Conservation (phyloP, 2,888 invertebrate species). For the Elysia crispata region DNA sequence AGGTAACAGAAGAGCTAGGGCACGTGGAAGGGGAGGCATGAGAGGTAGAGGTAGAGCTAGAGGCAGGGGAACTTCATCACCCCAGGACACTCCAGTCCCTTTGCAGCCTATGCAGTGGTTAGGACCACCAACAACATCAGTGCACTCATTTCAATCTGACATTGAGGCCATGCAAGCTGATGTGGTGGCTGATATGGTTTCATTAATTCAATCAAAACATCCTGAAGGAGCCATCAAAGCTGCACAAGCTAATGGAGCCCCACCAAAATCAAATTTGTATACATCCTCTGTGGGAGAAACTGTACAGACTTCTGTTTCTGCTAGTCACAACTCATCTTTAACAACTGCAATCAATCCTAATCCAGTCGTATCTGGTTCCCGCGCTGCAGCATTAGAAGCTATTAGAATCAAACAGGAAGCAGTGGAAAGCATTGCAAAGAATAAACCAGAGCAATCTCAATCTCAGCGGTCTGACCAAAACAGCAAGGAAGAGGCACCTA, state of each 20-base stretch:
- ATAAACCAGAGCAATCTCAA: not conserved
- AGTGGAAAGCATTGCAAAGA: slow-evolving; percentile 28
- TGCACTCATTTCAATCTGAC: slow-evolving; percentile 42
- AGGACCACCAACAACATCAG: not conserved
- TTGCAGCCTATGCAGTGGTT: slow-evolving; percentile 37
- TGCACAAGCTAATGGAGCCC: not conserved
- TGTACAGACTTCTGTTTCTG: not conserved
- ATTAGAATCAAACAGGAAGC: slow-evolving; percentile 39
- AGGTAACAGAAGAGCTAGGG: no score
- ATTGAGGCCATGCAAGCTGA: slow-evolving; percentile 47
- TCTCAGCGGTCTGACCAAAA: not conserved
- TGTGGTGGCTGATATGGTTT: not conserved
- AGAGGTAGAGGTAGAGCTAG: not conserved
- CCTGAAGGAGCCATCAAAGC: not conserved
- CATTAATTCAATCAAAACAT: not conserved
- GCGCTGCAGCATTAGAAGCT: slow-evolving; percentile 36
- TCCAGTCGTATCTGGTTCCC: not conserved
- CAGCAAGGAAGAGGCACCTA: not conserved
- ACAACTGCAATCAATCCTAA: not conserved
- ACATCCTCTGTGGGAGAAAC: not conserved
- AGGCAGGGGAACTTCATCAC: not conserved
- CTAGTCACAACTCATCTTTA: not conserved
- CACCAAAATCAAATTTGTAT: not conserved
- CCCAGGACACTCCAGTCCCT: not conserved
- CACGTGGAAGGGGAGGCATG: not conserved